These are phyloP conservation scores for Chloroclysta siterata DNA, from an alignment of 2,888 invertebrate genomes.

Conservation along the genomic window DNA sequence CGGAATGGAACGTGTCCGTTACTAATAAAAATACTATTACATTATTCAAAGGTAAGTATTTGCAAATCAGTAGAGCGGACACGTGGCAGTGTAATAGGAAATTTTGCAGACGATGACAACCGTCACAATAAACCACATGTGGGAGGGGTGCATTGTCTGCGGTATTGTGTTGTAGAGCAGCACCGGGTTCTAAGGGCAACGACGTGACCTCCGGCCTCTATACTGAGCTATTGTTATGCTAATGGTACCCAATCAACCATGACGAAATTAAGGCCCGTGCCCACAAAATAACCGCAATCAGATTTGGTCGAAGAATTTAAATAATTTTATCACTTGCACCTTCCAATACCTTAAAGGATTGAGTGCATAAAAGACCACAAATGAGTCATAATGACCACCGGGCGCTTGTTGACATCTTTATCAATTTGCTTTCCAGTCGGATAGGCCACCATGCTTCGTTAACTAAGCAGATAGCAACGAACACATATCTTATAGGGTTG, in stretches of 20 bases:
- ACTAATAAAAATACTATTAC: slow-evolving; percentile 44
- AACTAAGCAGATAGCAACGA: slow-evolving; percentile 36
- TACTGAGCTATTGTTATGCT: slow-evolving; percentile 73
- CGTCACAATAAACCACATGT: slow-evolving; percentile 59
- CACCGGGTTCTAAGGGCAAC: slow-evolving; percentile 69
- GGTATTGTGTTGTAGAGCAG: slow-evolving; percentile 52
- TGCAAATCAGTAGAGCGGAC: slow-evolving; percentile 48
- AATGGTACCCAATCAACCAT: slow-evolving; percentile 66
- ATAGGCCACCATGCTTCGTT: slow-evolving; percentile 61
- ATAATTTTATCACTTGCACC: slow-evolving; percentile 2
- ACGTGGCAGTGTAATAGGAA: slow-evolving; percentile 48
- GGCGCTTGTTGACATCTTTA: slow-evolving; percentile 42
- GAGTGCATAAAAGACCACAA: slow-evolving; percentile 28
- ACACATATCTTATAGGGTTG: slow-evolving; percentile 10
- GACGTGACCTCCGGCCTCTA: slow-evolving; percentile 73
- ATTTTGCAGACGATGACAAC: slow-evolving; percentile 63
- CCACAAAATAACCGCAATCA: slow-evolving; percentile 36
- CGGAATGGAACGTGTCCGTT: slow-evolving; percentile 57
- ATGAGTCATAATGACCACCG: slow-evolving; percentile 46
- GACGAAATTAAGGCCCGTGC: slow-evolving; percentile 47
- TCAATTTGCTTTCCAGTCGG: slow-evolving; percentile 41
- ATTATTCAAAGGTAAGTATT: slow-evolving; percentile 42
- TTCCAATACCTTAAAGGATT: slow-evolving; percentile 19
- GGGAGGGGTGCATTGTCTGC: slow-evolving; percentile 77
- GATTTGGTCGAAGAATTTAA: slow-evolving; percentile 19